Evolutionary conservation across 2,797 vertebrate species (phyloP).

Genomic region (Cephalopachus bancanus): DNA sequence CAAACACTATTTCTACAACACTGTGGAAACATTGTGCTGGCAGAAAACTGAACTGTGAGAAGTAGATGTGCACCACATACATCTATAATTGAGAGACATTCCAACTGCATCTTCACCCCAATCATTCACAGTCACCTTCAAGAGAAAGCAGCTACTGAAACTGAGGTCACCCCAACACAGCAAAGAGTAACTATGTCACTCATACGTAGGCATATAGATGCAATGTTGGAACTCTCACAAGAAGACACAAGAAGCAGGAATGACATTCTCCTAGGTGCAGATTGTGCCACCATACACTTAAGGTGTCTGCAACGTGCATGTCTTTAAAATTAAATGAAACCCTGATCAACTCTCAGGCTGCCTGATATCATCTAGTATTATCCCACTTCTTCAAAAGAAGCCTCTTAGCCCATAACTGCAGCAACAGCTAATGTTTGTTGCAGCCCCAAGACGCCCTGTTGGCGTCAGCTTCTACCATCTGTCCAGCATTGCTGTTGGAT

Average conservation of each 20-base stretch:
- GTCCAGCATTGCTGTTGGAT: background rate
- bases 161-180: background rate
- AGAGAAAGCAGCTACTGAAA: background rate
- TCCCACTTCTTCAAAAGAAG: background rate
- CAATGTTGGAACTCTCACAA: background rate
- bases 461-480: background rate
- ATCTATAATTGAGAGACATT: background rate
- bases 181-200: background rate
- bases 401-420: background rate
- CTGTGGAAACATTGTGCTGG: background rate
- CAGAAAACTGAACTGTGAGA: background rate
- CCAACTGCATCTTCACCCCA: background rate
- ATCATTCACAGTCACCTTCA: background rate
- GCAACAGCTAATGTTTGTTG: background rate
- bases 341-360: background rate
- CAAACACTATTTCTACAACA: background rate
- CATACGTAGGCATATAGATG: background rate
- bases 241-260: background rate
- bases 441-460: background rate
- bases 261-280: background rate
- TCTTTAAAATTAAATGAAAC: conserved; percentile 24
- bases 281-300: background rate
- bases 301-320: background rate
- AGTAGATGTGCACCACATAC: background rate
- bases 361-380: background rate